Evolutionary conservation across 2,113 vertebrate species (phyloP).

Genomic region (Mastomys natalensis): DNA sequence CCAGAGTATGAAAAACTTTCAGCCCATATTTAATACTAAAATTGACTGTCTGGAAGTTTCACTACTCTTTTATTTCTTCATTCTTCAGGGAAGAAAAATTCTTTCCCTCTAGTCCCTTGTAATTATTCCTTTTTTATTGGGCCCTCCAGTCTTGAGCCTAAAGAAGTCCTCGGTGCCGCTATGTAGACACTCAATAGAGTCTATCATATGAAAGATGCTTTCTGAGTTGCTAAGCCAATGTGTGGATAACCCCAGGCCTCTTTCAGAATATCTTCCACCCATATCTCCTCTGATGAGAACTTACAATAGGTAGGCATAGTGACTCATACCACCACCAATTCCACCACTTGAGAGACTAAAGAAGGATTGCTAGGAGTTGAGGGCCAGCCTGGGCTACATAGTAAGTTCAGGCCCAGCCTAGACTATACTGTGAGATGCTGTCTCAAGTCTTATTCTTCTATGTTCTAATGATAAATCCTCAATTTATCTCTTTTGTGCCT

Average conservation of each 20-base stretch:
- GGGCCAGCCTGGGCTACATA: background rate
- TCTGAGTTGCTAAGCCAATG: background rate
- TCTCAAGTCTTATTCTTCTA: background rate
- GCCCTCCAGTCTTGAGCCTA: background rate
- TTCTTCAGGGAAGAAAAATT: background rate
- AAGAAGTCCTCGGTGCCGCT: background rate
- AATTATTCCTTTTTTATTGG: background rate
- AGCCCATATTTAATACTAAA: background rate
- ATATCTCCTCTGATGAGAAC: background rate
- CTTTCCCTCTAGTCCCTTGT: background rate
- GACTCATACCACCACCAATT: background rate
- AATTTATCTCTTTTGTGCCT: background rate
- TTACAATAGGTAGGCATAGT: background rate
- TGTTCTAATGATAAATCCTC: slow-evolving; percentile 4
- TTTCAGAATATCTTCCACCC: background rate
- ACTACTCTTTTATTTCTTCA: background rate
- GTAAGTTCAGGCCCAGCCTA: background rate
- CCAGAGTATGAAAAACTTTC: background rate
- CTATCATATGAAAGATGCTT: background rate
- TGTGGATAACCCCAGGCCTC: background rate
- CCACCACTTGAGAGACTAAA: background rate
- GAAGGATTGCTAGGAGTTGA: background rate
- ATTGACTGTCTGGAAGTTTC: background rate
- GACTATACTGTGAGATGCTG: background rate
- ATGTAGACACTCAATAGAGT: background rate